Evolutionary conservation across 1,140 invertebrate genomes (phyloP).

Genomic region (Zaprionus lachaisei): DNA sequence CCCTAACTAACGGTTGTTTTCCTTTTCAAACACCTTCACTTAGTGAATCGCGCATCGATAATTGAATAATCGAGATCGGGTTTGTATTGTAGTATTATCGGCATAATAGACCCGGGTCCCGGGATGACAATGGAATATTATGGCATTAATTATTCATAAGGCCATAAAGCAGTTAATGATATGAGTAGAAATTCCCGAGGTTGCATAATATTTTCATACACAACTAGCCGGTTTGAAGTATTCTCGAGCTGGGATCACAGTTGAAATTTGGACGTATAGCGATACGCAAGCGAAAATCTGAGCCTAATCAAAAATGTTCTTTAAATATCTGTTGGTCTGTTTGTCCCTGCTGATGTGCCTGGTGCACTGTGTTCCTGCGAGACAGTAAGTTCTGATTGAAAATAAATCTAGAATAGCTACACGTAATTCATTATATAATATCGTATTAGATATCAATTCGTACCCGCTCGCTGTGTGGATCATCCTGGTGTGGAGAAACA

Average conservation of each 20-base stretch:
- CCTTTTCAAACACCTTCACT: conserved; percentile 9
- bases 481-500: conserved; percentile 39
- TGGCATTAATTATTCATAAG: conserved; percentile 58
- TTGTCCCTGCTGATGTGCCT: conserved; percentile 18
- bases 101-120: conserved; percentile 3
- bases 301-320: conserved; percentile 25
- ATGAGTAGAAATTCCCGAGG: conserved; percentile 44
- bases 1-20: conserved; percentile 43
- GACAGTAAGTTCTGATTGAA: conserved; percentile 33
- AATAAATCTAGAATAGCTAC: neutral
- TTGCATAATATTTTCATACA: conserved; percentile 62
- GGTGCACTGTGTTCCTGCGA: conserved; percentile 9
- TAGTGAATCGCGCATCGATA: conserved; percentile 13
- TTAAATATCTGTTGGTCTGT: conserved; percentile 16
- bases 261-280: conserved; percentile 33
- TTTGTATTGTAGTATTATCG: conserved; percentile 13
- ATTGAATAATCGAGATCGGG: conserved; percentile 10
- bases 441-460: conserved; percentile 52
- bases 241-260: conserved; percentile 36
- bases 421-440: neutral
- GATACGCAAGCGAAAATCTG: conserved; percentile 9
- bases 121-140: conserved; percentile 33
- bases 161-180: conserved; percentile 48
- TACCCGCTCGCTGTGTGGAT: conserved; percentile 51
- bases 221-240: conserved; percentile 24